Evolutionary conservation across 2,797 vertebrate species (phyloP).

Genomic region (Atherinosoma microstoma): DNA sequence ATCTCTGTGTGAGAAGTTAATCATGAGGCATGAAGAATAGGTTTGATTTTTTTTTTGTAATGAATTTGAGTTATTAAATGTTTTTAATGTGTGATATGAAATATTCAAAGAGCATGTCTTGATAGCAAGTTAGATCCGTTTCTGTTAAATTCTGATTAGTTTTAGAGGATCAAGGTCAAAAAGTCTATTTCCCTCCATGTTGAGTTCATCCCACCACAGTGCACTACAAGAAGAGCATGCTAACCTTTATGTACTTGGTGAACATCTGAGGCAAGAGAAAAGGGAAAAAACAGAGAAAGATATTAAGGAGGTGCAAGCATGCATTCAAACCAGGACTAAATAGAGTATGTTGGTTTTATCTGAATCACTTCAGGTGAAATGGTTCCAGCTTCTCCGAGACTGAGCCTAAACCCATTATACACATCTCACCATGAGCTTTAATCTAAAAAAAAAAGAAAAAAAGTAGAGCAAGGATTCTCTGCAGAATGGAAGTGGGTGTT

Average conservation of each 20-base stretch:
- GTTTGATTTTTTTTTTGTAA: neutral
- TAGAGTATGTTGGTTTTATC: conserved; percentile 10
- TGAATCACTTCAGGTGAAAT: conserved; percentile 1
- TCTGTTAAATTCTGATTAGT: conserved; percentile 16
- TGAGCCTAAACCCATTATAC: neutral
- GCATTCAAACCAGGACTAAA: conserved; percentile 54
- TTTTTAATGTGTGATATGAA: conserved; percentile 3
- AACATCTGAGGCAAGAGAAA: conserved; percentile 94
- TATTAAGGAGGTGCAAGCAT: conserved; percentile 57
- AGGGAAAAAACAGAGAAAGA: conserved; percentile 37
- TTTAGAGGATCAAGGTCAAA: conserved; percentile 9
- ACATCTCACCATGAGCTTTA: neutral
- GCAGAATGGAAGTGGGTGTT: too few species aligned
- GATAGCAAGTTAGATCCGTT: conserved; percentile 22
- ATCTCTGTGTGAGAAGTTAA: neutral
- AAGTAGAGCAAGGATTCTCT: too few species aligned
- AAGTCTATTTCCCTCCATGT: conserved; percentile 16
- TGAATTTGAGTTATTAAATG: conserved; percentile 1
- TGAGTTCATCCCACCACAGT: conserved; percentile 49
- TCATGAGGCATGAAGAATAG: neutral
- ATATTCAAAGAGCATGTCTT: conserved; percentile 2
- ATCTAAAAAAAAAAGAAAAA: too few species aligned
- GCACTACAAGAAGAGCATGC: conserved; percentile 82
- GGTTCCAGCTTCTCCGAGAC: neutral
- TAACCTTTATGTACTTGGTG: conserved; percentile 99